Evolutionary conservation across 23 tunicate genomes (phyloP).

Genomic region (Phallusia fumigata): DNA sequence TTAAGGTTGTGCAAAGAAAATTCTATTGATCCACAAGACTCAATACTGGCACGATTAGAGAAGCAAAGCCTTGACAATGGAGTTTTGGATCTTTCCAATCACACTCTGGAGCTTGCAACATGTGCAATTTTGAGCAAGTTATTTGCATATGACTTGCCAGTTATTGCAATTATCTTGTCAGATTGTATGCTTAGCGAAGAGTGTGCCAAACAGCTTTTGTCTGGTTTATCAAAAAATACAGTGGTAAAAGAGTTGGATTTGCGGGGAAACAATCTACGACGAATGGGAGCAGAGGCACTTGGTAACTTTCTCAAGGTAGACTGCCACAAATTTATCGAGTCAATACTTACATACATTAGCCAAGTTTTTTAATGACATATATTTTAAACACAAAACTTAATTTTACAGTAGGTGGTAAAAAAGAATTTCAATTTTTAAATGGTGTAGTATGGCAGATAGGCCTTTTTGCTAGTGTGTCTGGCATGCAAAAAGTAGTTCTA

Average conservation of each 20-base stretch:
- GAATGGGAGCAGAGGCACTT: conserved; percentile 48
- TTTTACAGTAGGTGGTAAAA: no score
- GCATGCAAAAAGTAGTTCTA: no score
- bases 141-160: conserved; percentile 53
- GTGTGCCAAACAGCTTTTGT: conserved; percentile 57
- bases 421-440: no score
- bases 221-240: conserved; percentile 63
- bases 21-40: conserved; percentile 65
- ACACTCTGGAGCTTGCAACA: conserved; percentile 47
- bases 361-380: no score
- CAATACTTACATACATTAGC: no score
- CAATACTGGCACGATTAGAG: conserved; percentile 37
- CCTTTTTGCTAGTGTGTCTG: no score
- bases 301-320: conserved; percentile 57
- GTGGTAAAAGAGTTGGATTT: conserved; percentile 49
- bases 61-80: conserved; percentile 22
- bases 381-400: no score
- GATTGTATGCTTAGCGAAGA: conserved; percentile 90
- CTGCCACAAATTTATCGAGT: background rate
- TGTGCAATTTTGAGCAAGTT: conserved; percentile 56
- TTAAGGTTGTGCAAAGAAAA: conserved; percentile 75
- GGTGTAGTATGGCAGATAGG: no score
- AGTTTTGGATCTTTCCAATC: conserved; percentile 60
- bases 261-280: conserved; percentile 76
- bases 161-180: conserved; percentile 36